Base-by-base conservation (phyloP, 2,113 vertebrate genomes). In the Nothobranchius furzeri region DNA sequence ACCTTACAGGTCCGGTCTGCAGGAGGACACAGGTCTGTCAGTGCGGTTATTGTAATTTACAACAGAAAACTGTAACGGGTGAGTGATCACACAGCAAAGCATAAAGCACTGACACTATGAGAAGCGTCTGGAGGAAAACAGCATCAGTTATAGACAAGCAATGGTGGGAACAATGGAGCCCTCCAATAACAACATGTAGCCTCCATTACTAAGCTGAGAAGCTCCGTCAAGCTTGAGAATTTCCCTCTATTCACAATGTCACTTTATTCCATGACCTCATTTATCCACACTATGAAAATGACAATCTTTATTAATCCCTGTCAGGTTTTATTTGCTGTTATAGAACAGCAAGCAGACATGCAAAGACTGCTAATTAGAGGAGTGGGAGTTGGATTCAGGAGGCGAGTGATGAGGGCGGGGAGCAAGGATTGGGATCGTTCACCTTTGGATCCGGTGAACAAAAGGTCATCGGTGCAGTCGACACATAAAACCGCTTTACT, bases 361-460 rank as follows among this genome's bases (percentile, higher is more conserved):
- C 0, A 24, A 45, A 15, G 59, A 73, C 55, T 64, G 58, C 43
- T 53, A 49, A 80, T 68, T 60, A 71, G 57, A 25, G 13, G 17
- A 48, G 15, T 25, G 47, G 35, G 17, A n/a, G 7, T 15, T n/a
- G 47, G 42, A 51, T 40, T 9, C 37, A 55, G 12, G 40, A 68
- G 5, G 54, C 36, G 63, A 62, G 35, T 30, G 47, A 35, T 12
- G 3, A 52, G 9, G 2, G 57, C 11, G 12, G 5, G 47, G 52
- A 57, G 49, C 15, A 12, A 48, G 55, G 49, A 70, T 2, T 58
- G 60, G 20, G 50, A 51, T 35, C 40, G 60, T 24, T 42, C 6
- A 99, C 97, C 97, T 97, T 99, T 99, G 64, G 97, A 98, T 88
- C 97, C 97, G n/a, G 97, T 98, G 92, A 99, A 99, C 50, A 99